Evolutionary conservation across 2,113 vertebrate species (phyloP), one percentile per base, ranked within the genome.

Genomic region (Istiophorus platypterus): DNA sequence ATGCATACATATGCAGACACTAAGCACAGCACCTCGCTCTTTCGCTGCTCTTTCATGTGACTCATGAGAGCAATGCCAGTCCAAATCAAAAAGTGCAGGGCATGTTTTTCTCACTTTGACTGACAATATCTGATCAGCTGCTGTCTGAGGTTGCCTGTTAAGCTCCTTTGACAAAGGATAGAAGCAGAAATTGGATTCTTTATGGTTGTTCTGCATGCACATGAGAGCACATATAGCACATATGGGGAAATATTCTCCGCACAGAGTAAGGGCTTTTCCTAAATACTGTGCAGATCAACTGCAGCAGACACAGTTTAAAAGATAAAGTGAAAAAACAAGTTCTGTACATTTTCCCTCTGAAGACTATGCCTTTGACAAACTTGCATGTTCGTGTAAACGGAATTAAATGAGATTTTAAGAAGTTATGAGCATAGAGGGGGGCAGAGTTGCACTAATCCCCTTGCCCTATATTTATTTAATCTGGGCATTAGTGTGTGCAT

Each of bases 401-500:
- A 45, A 92, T 92, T 88, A 88, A 90, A 82, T 63, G 71, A 81
- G 89, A 86, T 77, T 90, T 88, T 84, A 34, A 77, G 27, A 88
- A 88, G 85, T 92, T 91, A 82, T 88, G 85, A 82, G 82, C 78
- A 76, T 56, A 74, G 82, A 72, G 85, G 78, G 77, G 87, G 80
- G 72, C 73, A 87, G 75, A 78, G 65, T 88, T 75, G 72, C 65
- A 58, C 72, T 92, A 94, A 95, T 93, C 92, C 85, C 61, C 52
- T 79, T 93, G 90, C 77, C 89, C 91, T 92, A 89, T 85, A 91
- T 93, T 92, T 94, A 84, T 92, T 85, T 94, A 93, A 94, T 93
- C 88, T 91, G 76, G 58, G 84, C 85, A 64, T 89, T 92, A 91
- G 89, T 83, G 76, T 82, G 72, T 73, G 51, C 69, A 73, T 90